Evolutionary conservation across 2,888 invertebrate genomes (phyloP), one percentile per base, ranked within the genome.

Genomic region (Acleris laterana): DNA sequence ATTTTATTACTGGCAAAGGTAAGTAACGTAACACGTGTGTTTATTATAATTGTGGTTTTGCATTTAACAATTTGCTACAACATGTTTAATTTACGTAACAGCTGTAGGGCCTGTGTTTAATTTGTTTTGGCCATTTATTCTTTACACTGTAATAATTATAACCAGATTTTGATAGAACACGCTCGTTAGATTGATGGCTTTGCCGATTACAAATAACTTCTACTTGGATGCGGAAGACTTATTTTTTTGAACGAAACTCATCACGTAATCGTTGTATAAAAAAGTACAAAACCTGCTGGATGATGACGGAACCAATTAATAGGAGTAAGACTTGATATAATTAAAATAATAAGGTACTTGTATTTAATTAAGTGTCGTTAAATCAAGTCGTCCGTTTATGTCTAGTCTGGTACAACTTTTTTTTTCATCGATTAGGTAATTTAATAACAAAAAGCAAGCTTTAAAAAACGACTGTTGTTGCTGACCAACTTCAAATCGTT

Each of bases 211-310:
- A 61, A 61, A 56, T 60, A 55, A 55, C 56, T 42, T 56, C 49
- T 65, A 56, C 56, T 65, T 56, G 1, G 20, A 61, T 22, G 56
- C 55, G 65, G 65, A 65, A 65, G 65, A 25, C 17, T 20, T 32
- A 25, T 64, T 56, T 65, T 56, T 61, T 25, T n/a, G 32, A 25
- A 58, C 42, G n/a, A 42, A 59, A 64, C 55, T 42, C 28, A 65
- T 65, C 60, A 44, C 64, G 64, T 60, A 65, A 65, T 60, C 49
- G 59, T 59, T 64, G 49, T 16, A 42, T 17, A 6, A 49, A 60
- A 60, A 53, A 60, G 42, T 49, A 48, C 25, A 25, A 19, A 19
- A 55, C 19, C 17, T 17, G 53, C 25, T 19, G 52, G 32, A 55
- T 20, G 44, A 61, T 61, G 60, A 65, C 49, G 60, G 32, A 56